These are phyloP conservation scores for Schizaphis graminum DNA, from an alignment of 2,888 invertebrate genomes.

Conservation along the genomic window DNA sequence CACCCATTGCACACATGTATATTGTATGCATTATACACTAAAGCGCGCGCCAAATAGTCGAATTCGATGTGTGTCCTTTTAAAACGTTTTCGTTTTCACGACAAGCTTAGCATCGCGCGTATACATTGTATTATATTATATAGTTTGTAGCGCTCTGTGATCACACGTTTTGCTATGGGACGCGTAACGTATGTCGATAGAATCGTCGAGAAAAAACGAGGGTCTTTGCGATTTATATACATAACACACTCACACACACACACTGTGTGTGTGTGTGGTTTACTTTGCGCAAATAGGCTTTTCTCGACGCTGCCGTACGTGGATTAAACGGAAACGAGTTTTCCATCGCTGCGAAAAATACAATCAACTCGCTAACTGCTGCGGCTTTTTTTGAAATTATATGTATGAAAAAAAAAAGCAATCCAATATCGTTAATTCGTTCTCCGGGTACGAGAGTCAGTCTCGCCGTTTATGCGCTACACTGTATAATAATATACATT, in stretches of 20 bases:
- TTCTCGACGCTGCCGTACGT: background rate
- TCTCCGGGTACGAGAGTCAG: background rate
- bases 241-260: too few species aligned
- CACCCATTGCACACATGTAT: background rate
- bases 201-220: background rate
- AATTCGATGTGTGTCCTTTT: background rate
- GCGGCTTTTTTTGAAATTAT: background rate
- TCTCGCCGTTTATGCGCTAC: background rate
- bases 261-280: background rate
- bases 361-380: background rate
- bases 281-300: background rate
- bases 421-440: background rate
- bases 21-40: background rate
- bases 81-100: slow-evolving; percentile 4
- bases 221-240: background rate
- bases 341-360: background rate
- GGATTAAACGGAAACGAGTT: background rate
- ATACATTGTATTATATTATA: background rate
- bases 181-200: background rate
- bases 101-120: background rate
- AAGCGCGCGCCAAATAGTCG: background rate
- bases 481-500: background rate
- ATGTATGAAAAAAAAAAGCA: background rate
- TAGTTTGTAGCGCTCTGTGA: background rate
- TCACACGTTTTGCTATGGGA: background rate